Evolutionary conservation across 2,113 vertebrate species (phyloP).

Genomic region (Cephalopterus ornatus): DNA sequence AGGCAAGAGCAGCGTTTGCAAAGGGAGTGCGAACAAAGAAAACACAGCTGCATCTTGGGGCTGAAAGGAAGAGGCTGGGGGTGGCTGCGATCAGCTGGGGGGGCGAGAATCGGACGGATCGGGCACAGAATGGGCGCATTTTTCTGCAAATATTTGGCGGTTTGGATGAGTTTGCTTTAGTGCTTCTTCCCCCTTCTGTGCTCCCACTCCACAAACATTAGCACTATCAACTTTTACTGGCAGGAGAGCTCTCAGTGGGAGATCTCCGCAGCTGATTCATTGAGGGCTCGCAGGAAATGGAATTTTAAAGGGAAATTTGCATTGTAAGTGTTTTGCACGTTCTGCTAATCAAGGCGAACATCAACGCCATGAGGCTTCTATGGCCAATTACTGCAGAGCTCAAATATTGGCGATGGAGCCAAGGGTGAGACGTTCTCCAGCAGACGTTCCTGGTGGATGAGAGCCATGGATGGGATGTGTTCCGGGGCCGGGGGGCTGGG

Average conservation of each 20-base stretch:
- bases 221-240: conserved; percentile 50
- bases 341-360: conserved; percentile 24
- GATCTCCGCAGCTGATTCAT: conserved; percentile 45
- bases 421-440: not conserved
- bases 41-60: conserved; percentile 62
- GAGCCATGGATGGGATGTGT: not conserved
- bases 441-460: not conserved
- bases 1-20: conserved; percentile 44
- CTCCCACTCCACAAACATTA: conserved; percentile 34
- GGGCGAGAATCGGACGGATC: not conserved
- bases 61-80: conserved; percentile 48
- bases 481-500: not conserved
- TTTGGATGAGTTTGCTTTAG: conserved; percentile 27
- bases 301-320: conserved; percentile 47
- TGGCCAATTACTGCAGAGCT: conserved; percentile 11
- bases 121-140: not conserved
- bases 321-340: conserved; percentile 31
- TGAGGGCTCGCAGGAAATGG: conserved; percentile 28
- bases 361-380: not conserved
- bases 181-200: conserved; percentile 20
- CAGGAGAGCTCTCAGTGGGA: conserved; percentile 49
- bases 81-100: conserved; percentile 4
- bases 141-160: conserved; percentile 19
- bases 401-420: not conserved
- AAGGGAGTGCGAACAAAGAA: conserved; percentile 50